Evolutionary conservation across 2,888 invertebrate species (phyloP).

Genomic region (Anaspis maculata): DNA sequence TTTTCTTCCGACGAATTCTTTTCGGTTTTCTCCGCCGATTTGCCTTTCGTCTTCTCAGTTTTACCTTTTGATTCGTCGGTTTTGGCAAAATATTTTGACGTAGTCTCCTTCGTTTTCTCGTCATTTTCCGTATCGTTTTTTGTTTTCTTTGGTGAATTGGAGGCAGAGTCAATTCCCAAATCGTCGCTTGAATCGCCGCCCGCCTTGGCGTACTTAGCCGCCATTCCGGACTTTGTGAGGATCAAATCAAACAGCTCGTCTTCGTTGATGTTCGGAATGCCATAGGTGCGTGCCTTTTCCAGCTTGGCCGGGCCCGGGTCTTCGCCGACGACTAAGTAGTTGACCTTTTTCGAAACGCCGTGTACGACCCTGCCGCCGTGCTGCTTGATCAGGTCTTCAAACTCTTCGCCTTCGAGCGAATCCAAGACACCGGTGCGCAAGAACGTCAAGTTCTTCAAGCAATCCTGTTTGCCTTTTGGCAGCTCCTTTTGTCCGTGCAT

Average conservation of each 20-base stretch:
- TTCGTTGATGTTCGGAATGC: constrained; percentile 68
- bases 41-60: constrained; percentile 2
- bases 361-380: constrained; percentile 74
- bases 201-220: constrained; percentile 22
- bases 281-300: constrained; percentile 61
- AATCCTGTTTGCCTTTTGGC: constrained; percentile 68
- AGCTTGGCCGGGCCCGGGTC: constrained; percentile 81
- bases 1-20: constrained; percentile 1
- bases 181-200: constrained; percentile 17
- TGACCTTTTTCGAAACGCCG: constrained; percentile 58
- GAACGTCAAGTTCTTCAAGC: constrained; percentile 63
- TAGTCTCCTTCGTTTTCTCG: constrained; percentile 6
- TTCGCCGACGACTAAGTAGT: constrained; percentile 76
- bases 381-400: constrained; percentile 60
- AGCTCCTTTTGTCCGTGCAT: constrained; percentile 76
- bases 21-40: constrained; percentile 3
- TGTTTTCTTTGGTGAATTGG: constrained; percentile 9
- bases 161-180: constrained; percentile 18
- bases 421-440: constrained; percentile 81
- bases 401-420: constrained; percentile 77
- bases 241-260: constrained; percentile 78
- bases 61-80: neutral
- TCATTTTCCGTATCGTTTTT: constrained; percentile 6
- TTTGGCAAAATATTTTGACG: no score
- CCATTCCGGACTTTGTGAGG: constrained; percentile 47